Evolutionary conservation across 2,113 vertebrate species (phyloP).

Genomic region (Cyphomyrus plagiostoma): DNA sequence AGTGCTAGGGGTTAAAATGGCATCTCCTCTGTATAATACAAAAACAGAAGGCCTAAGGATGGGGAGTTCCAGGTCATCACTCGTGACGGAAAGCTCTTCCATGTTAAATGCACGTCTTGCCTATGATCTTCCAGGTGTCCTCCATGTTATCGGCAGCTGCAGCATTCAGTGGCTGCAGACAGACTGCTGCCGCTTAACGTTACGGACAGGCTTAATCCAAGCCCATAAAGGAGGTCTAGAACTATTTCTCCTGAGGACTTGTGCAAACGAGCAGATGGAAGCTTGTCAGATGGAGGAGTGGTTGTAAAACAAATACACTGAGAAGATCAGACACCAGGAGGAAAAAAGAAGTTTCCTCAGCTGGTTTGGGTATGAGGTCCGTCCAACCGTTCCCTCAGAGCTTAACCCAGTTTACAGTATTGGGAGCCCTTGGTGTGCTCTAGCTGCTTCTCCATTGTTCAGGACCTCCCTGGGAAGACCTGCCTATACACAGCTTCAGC

Average conservation of each 20-base stretch:
- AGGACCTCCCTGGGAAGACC: not conserved
- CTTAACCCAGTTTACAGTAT: not conserved
- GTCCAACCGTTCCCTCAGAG: not conserved
- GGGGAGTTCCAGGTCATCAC: not conserved
- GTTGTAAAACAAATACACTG: conserved; percentile 8
- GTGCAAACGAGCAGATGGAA: not conserved
- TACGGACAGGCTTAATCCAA: not conserved
- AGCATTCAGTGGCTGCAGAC: not conserved
- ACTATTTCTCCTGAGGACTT: not conserved
- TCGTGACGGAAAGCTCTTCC: not conserved
- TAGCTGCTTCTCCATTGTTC: not conserved
- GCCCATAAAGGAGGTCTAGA: not conserved
- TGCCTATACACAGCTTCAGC: not conserved
- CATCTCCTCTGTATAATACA: not conserved
- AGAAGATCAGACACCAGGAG: not conserved
- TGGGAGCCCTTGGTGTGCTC: not conserved
- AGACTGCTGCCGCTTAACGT: not conserved
- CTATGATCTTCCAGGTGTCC: not conserved
- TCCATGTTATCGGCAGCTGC: not conserved
- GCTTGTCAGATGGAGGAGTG: not conserved
- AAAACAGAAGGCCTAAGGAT: not conserved
- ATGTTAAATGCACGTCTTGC: not conserved
- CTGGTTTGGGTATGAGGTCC: not conserved
- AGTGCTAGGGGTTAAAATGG: not conserved
- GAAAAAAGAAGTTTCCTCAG: conserved; percentile 12